A percentile compares a stretch with the other conserved stretches of the same genome.
Conservation (phyloP, 2,797 vertebrate genomes). For the Leptodactylus fallax region DNA sequence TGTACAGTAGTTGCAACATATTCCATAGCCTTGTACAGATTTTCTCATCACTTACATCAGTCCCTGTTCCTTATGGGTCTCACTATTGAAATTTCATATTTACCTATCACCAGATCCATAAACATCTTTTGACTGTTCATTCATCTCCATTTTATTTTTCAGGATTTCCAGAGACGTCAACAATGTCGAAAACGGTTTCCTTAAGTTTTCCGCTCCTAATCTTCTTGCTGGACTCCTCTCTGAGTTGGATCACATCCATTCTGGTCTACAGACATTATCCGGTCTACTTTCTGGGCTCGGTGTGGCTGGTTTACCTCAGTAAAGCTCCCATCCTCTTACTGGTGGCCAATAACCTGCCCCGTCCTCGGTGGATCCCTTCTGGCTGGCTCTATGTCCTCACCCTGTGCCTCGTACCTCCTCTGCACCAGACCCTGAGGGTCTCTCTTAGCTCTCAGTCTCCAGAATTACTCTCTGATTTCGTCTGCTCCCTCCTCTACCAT, state of each 20-base stretch:
- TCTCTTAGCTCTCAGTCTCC: slow-evolving; percentile 23
- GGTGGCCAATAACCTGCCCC: background rate
- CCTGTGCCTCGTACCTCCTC: slow-evolving; percentile 16
- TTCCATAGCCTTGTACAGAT: too few relatives aligned
- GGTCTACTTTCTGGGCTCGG: slow-evolving; percentile 37
- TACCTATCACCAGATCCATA: too few relatives aligned
- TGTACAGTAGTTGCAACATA: too few relatives aligned
- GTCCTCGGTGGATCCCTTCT: background rate
- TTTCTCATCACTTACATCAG: too few relatives aligned
- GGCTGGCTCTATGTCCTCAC: background rate
- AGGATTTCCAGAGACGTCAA: background rate
- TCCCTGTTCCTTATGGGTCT: too few relatives aligned
- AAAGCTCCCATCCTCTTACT: slow-evolving; percentile 64
- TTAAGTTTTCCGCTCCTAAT: background rate
- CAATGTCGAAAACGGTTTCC: background rate
- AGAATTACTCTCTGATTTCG: background rate
- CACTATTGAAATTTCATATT: too few relatives aligned
- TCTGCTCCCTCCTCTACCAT: slow-evolving; percentile 1
- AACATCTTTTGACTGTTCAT: too few relatives aligned
- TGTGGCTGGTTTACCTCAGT: slow-evolving; percentile 71
- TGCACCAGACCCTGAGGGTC: slow-evolving; percentile 52
- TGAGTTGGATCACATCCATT: background rate
- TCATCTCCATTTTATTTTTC: background rate
- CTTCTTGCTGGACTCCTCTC: slow-evolving; percentile 33
- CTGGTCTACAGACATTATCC: slow-evolving; percentile 34